Evolutionary conservation across 2,113 vertebrate genomes (phyloP).

Genomic region (Galeopterus variegatus): DNA sequence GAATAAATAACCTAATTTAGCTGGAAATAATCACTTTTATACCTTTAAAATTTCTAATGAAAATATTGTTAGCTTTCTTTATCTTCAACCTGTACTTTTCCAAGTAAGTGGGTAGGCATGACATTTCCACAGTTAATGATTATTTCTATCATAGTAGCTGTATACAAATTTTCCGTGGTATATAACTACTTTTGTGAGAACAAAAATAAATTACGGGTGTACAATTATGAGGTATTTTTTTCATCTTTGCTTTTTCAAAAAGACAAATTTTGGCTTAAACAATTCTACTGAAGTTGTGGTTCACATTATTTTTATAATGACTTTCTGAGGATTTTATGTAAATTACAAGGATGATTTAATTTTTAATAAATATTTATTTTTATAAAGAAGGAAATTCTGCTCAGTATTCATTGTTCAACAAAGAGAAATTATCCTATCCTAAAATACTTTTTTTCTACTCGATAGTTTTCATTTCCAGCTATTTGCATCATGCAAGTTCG

Average conservation of each 20-base stretch:
- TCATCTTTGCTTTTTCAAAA: background rate
- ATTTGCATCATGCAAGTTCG: slow-evolving; percentile 21
- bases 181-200: slow-evolving; percentile 51
- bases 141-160: slow-evolving; percentile 41
- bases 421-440: slow-evolving; percentile 35
- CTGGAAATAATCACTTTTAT: slow-evolving; percentile 65
- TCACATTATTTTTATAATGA: slow-evolving; percentile 12
- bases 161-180: background rate
- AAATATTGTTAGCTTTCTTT: slow-evolving; percentile 65
- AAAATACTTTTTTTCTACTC: background rate
- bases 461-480: background rate
- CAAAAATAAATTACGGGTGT: slow-evolving; percentile 8
- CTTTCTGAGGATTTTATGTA: background rate
- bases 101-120: background rate
- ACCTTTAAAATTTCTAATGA: slow-evolving; percentile 40
- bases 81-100: background rate
- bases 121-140: slow-evolving; percentile 24
- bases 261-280: slow-evolving; percentile 44
- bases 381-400: slow-evolving; percentile 33
- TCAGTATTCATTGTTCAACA: background rate
- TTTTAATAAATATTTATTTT: slow-evolving; percentile 61
- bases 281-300: background rate
- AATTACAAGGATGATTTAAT: slow-evolving; percentile 41
- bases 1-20: slow-evolving; percentile 44
- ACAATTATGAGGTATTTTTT: background rate